A percentile compares a stretch with the other conserved stretches of the same genome.
phyloP scores from a whole-genome alignment of 1,140 invertebrate species.

The Hylaeus volcanicus region DNA sequence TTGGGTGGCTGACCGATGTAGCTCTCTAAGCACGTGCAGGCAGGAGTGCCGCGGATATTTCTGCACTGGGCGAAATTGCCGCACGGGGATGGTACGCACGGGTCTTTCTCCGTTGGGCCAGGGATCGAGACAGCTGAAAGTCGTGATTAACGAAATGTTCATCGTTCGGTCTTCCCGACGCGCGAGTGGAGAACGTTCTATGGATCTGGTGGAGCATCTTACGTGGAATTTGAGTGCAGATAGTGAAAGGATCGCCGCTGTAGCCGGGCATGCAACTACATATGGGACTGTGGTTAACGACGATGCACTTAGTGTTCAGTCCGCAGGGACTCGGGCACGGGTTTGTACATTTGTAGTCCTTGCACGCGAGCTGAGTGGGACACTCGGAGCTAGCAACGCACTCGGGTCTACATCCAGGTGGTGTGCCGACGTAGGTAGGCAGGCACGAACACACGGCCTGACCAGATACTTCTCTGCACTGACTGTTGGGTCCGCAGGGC shows the following conservation, averaged over 20 bases:
- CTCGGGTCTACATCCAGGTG: conserved; percentile 87
- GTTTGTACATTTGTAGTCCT: conserved; percentile 87
- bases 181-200: background rate
- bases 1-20: conserved; percentile 82
- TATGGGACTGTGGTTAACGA: conserved; percentile 82
- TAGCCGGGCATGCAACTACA: conserved; percentile 84
- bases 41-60: conserved; percentile 76
- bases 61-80: conserved; percentile 80
- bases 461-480: conserved; percentile 82
- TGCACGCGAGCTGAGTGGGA: conserved; percentile 84
- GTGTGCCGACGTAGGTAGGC: conserved; percentile 85
- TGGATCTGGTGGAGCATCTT: background rate
- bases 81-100: conserved; percentile 81
- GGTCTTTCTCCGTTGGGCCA: conserved; percentile 59
- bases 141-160: conserved; percentile 72
- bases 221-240: conserved; percentile 82
- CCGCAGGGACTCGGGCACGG: conserved; percentile 88
- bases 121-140: conserved; percentile 69
- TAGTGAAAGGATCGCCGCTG: conserved; percentile 84
- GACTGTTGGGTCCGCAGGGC: conserved; percentile 89
- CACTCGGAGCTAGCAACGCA: conserved; percentile 86
- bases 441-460: conserved; percentile 88
- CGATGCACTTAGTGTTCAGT: conserved; percentile 85
- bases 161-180: conserved; percentile 81
- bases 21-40: conserved; percentile 80